Evolutionary conservation across 2,797 vertebrate species (phyloP), one percentile per base, ranked within the genome.

Genomic region (Champsocephalus gunnari): DNA sequence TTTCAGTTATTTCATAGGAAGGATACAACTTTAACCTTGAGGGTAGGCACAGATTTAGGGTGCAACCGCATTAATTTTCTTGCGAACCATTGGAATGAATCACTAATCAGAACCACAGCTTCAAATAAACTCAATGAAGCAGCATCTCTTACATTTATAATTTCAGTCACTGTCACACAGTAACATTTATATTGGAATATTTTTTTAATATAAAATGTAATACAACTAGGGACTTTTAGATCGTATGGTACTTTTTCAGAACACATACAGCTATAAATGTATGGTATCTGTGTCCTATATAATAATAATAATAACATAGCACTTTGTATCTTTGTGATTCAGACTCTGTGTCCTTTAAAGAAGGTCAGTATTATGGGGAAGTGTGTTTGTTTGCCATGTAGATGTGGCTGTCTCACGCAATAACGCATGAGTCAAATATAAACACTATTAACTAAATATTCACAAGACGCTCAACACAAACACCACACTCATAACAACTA

Each of bases 361-460:
- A 28, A 34, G 13, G 13, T 58, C 4, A 16, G 54, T 48, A 34
- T 34, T 45, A 44, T 56, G n/a, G 14, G 17, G 45, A 47, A 28
- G 14, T 32, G 17, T 24, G 9, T 59, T 9, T 62, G 66, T 66
- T 45, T 77, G 8, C 17, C 44, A 58, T 47, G 12, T 53, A 12
- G 13, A 51, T 56, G 41, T 32, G 62, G 66, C 12, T 9, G 43
- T 57, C 21, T 49, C 21, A 21, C 2, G 5, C 8, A 60, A 19
- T 5, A 60, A 61, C 17, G 48, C 19, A 45, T 61, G 7, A 43
- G 12, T 49, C 3, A 59, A 73, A 74, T 51, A 28, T 21, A 41
- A 11, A 48, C 14, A 19, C 0, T 10, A 53, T 19, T 6, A 21
- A 12, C 51, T 17, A 24, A 61, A 71, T 12, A 34, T 48, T 34